Percentiles rank a stretch among this genome's conserved stretches.
Conservation (phyloP, 2,797 vertebrate genomes). For the Euphonia xanthogaster region DNA sequence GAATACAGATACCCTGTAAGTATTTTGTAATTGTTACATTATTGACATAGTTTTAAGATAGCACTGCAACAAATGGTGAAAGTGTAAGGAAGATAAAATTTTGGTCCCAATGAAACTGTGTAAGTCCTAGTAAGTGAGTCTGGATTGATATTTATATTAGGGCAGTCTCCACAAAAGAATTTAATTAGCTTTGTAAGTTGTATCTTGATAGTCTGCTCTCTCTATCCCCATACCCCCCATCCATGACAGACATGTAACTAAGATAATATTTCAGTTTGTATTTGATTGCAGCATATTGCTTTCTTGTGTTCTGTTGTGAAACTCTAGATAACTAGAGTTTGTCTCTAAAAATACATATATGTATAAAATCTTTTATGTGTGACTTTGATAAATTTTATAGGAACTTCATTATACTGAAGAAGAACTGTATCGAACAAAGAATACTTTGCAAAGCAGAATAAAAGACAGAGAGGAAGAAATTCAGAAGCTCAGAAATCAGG, state of each 20-base stretch:
- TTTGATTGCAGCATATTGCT: not conserved
- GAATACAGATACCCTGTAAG: not conserved
- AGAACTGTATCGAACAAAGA: constrained; percentile 89
- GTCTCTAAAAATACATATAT: not conserved
- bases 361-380: not conserved
- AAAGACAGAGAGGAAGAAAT: constrained; percentile 97
- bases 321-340: not conserved
- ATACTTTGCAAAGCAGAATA: constrained; percentile 89
- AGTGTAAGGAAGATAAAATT: not conserved
- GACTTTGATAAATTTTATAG: constrained; percentile 67
- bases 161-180: not conserved
- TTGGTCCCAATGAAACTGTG: not conserved
- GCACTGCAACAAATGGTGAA: not conserved
- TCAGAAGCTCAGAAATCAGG: constrained; percentile 98
- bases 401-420: constrained; percentile 92
- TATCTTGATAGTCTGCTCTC: not conserved
- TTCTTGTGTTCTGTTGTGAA: not conserved
- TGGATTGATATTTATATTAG: not conserved
- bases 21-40: not conserved
- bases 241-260: not conserved
- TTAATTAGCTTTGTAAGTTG: not conserved
- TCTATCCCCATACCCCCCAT: rapidly evolving
- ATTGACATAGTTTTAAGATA: not conserved
- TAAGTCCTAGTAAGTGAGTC: not conserved
- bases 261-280: not conserved